Base-by-base conservation (phyloP, 1,140 invertebrate genomes). In the Hydropsyche tenuis region DNA sequence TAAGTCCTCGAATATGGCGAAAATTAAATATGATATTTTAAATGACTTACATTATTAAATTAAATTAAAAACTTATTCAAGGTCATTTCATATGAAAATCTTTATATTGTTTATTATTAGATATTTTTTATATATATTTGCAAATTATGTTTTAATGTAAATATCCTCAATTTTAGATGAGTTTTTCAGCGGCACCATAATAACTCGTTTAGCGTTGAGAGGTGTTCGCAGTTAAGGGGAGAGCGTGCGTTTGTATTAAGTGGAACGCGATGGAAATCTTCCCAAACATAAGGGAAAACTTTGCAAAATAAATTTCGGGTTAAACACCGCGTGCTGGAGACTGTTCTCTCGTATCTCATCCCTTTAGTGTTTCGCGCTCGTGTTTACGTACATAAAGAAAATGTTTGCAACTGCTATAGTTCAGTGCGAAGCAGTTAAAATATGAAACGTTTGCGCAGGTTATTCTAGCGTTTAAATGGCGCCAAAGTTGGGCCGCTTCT, bases 221-320 rank as follows among this genome's bases (percentile, higher is more conserved):
- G 30, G 30, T 37, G 30, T 37, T 37, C 30, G 30, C 30, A 37
- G 30, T 37, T 9, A 9, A 9, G 30, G 30, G 30, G 3, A 37
- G 30, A 9, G 3, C 9, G 30, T 37, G 30, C 30, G 30, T 37
- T 37, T 37, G 30, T 37, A 37, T 37, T 37, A 37, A 37, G 30
- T 37, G 30, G 30, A 9, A 7, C n/a, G n/a, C 48, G 48, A 53
- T 53, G 48, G 48, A 53, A 53, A 53, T 53, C 48, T 53, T 53
- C 48, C 20, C 20, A 48, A 53, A 53, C 9, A 18, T 53, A 53
- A 53, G 16, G n/a, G 48, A 53, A 53, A 53, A 53, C 48, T 53
- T 53, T 53, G 48, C 16, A 53, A 53, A 53, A 53, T 53, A 53
- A 53, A 53, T 53, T 53, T 53, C 48, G 48, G 48, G 48, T 53